Conservation (phyloP, 2,113 vertebrate species). For the Gallinago undulata region DNA sequence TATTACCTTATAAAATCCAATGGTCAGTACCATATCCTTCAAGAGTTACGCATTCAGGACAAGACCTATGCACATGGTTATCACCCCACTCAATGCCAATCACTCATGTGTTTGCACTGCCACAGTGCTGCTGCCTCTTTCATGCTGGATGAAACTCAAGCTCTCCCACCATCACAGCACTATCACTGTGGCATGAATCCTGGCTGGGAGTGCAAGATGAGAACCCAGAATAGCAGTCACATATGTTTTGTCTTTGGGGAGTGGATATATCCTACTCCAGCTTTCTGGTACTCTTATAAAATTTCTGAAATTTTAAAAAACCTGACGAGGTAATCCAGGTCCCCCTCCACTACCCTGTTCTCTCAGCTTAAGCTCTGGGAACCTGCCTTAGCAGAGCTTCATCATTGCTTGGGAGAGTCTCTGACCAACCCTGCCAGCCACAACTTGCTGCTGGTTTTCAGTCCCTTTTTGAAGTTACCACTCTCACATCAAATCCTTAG, state of each 20-base stretch:
- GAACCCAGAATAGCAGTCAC: background rate
- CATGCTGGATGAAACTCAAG: background rate
- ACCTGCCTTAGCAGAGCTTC: background rate
- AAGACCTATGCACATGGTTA: background rate
- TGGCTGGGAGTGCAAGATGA: background rate
- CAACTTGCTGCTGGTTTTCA: background rate
- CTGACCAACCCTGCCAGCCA: background rate
- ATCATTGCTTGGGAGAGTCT: background rate
- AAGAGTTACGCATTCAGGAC: background rate
- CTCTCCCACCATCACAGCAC: background rate
- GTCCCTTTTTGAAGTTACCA: background rate
- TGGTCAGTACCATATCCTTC: background rate
- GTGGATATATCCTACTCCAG: background rate
- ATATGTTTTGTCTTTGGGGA: background rate
- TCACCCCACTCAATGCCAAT: background rate
- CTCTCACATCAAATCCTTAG: background rate
- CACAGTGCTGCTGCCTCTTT: background rate
- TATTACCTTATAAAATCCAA: background rate
- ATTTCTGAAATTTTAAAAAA: background rate
- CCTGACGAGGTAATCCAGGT: background rate
- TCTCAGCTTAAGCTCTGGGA: background rate
- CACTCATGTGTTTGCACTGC: background rate
- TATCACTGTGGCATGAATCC: background rate
- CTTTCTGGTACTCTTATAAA: background rate
- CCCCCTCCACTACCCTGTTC: fast-evolving